Evolutionary conservation across 2,797 vertebrate genomes (phyloP), one percentile per base, ranked within the genome.

Genomic region (Odontamblyopus lacepedii): DNA sequence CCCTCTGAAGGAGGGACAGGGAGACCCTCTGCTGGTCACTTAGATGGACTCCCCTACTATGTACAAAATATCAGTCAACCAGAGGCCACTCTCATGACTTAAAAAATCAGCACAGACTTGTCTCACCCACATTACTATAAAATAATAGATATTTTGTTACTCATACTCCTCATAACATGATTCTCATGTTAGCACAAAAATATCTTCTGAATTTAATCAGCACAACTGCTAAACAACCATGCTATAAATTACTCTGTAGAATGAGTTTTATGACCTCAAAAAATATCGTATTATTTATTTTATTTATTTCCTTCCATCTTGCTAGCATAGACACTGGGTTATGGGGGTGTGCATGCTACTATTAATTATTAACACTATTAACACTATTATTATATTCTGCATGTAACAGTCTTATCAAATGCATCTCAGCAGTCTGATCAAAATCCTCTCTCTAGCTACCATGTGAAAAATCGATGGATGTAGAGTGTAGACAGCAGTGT

Each of bases 21-120:
- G 63, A 66, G 83, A 84, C 76, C 81, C 83, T 87, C 84, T 89
- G 74, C 82, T 84, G 86, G 86, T 74, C 71, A 72, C 53, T 76
- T 69, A 74, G 77, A 70, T 74, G 11, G 64, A 78, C 69, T 41
- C 29, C 78, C 71, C 72, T 59, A 78, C 55, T 71, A 27, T 69
- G 32, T 66, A 1, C 35, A 16, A 62, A 13, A 55, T 55, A 23
- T 1, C 6, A 55, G 53, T 57, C 55, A 15, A 48, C 23, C 44
- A 19, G 23, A 57, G 23, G 11, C 55, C 57, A 48, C 35, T 35
- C 5, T 13, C 13, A 64, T 64, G 38, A 44, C 15, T 44, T 23
- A 44, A 2, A 4, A 5, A 19, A 26, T 57, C 6, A 26, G 59
- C 5, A 15, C 13, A 48, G 12, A 3, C 41, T 44, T 44, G 41